A percentile compares a stretch with the other conserved stretches of the same genome.
phyloP scores from a whole-genome alignment of 1,140 invertebrate species.

The Penaeus japonicus region DNA sequence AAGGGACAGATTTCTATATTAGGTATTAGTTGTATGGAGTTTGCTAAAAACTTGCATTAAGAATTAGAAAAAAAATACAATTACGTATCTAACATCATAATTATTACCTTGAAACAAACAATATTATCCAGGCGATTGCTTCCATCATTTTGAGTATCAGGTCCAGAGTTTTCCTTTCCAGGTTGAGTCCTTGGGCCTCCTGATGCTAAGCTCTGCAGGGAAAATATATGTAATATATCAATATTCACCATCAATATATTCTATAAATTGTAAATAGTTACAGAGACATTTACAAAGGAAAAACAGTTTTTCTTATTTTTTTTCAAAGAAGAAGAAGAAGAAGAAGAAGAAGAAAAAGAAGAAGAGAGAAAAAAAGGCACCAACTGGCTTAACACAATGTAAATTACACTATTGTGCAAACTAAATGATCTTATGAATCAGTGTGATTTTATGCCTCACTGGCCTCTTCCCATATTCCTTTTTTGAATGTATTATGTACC shows the following conservation, averaged over 20 bases:
- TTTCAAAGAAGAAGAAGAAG: neutral
- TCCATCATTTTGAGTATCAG: neutral
- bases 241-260: neutral
- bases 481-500: too few species aligned
- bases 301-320: neutral
- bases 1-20: too few species aligned
- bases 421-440: too few species aligned
- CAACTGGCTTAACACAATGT: too few species aligned
- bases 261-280: too few species aligned
- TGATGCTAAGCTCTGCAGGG: slow-evolving; percentile 32
- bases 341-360: neutral
- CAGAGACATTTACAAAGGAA: neutral
- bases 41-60: neutral
- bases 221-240: neutral
- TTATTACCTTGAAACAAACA: slow-evolving; percentile 55
- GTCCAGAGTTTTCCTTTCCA: slow-evolving; percentile 60
- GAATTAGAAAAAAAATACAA: neutral
- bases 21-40: too few species aligned
- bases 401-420: too few species aligned
- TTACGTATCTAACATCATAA: too few species aligned
- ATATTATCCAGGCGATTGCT: slow-evolving; percentile 51
- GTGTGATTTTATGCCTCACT: too few species aligned
- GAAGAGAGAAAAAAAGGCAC: too few species aligned
- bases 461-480: too few species aligned
- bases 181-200: slow-evolving; percentile 42